phyloP scores from a whole-genome alignment of 2,113 vertebrate species.

The Anarrhichthys ocellatus region DNA sequence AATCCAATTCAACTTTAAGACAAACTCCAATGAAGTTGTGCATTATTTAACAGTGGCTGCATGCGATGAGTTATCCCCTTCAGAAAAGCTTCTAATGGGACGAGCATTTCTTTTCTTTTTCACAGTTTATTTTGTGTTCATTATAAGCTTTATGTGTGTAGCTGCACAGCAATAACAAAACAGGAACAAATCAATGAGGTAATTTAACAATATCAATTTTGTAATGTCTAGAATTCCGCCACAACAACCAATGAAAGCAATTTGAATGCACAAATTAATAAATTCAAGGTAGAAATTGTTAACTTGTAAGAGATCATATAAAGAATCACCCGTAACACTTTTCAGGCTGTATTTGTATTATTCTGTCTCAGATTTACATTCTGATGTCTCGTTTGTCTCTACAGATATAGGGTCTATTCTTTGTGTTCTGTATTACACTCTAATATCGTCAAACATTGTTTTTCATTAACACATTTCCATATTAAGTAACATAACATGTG shows the following conservation, averaged over 20 bases:
- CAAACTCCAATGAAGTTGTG: not conserved
- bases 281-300: not conserved
- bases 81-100: not conserved
- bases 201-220: not conserved
- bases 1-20: not conserved
- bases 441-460: too few species aligned
- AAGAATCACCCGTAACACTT: not conserved
- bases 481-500: not conserved
- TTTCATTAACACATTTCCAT: not conserved
- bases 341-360: not conserved
- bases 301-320: not conserved
- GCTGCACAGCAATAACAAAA: not conserved
- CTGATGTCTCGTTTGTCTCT: too few species aligned
- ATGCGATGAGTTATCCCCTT: not conserved
- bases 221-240: not conserved
- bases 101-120: not conserved
- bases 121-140: not conserved
- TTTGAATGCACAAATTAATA: not conserved
- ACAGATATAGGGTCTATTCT: too few species aligned
- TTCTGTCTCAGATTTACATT: not conserved
- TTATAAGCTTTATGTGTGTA: not conserved
- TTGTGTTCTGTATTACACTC: too few species aligned
- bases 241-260: not conserved
- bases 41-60: not conserved
- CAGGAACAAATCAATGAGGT: not conserved